Base-by-base conservation (phyloP, 1,140 invertebrate species). In the Lethocerus indicus region DNA sequence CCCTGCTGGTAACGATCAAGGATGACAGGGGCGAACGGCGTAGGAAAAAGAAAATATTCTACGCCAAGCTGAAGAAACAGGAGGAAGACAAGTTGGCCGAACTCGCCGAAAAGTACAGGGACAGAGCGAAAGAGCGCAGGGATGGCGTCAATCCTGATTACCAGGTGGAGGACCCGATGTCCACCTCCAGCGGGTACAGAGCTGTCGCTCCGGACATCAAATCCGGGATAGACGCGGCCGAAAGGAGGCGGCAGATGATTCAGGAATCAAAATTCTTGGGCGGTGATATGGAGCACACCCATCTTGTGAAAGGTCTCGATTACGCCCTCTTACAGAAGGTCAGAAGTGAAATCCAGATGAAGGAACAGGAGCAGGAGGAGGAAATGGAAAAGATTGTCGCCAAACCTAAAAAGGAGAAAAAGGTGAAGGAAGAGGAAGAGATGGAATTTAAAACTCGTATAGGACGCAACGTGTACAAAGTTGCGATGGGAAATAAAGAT, bases 261-360 rank as follows among this genome's bases (percentile, higher is more conserved):
- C 90, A 98, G 66, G 93, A 98, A 66, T 98, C 95, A 0, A 99
- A 99, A 70, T 98, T 93, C 69, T 86, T 99, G 69, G 96, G 96
- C 63, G 96, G 96, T 78, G 96, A 99, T 66, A 97, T 99, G 85
- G 93, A 98, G 57, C 95, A 99, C 61, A 99, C 96, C 66, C 96
- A 99, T 70, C 94, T 99, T 72, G 95, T 99, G 46, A 98, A 98
- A 71, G 96, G 96, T 66, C 72, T 99, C 9, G 96, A 99, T 79
- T 99, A 96, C 71, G 95, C 95, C 6, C 67, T 99, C n/a, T 67
- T 99, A 41, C 92, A 98, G 65, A 98, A 98, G 70, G 89, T 92
- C 59, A 67, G 69, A 59, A 86, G 82, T 57, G 87, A 92, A 67
- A 87, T 92, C 54, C 73, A 76, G 54, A 73, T 71, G 2, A 80